Evolutionary conservation across 2,797 vertebrate species (phyloP).

Genomic region (Xyrichtys novacula): DNA sequence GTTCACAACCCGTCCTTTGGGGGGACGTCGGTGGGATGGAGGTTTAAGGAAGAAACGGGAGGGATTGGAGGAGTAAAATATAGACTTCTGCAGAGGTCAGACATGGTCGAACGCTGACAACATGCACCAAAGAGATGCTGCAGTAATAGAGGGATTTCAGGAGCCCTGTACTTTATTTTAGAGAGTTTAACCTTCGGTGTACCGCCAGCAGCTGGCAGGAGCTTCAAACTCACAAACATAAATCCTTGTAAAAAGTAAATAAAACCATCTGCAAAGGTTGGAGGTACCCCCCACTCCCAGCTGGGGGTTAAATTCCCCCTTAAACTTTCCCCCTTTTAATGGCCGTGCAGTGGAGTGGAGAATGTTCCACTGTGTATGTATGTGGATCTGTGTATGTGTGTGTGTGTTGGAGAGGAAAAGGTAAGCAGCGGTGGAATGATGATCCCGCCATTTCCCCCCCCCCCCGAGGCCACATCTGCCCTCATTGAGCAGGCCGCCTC

Average conservation of each 20-base stretch:
- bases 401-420: slow-evolving; percentile 54
- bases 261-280: slow-evolving; percentile 70
- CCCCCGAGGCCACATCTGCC: slow-evolving; percentile 79
- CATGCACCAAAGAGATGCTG: slow-evolving; percentile 17
- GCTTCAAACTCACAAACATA: slow-evolving; percentile 56
- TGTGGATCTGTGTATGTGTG: slow-evolving; percentile 38
- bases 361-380: slow-evolving; percentile 55
- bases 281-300: slow-evolving; percentile 45
- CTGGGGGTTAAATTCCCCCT: slow-evolving; percentile 65
- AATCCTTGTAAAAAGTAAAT: slow-evolving; percentile 69
- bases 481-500: slow-evolving; percentile 55
- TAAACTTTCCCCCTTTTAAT: slow-evolving; percentile 65
- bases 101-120: background rate
- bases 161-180: slow-evolving; percentile 48
- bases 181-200: slow-evolving; percentile 52
- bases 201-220: slow-evolving; percentile 43
- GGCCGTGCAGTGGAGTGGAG: slow-evolving; percentile 23
- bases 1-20: slow-evolving; percentile 14
- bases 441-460: slow-evolving; percentile 78
- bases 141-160: slow-evolving; percentile 34
- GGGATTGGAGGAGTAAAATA: slow-evolving; percentile 34
- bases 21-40: slow-evolving; percentile 26
- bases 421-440: slow-evolving; percentile 77
- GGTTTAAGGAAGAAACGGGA: slow-evolving; percentile 15
- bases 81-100: slow-evolving; percentile 43